These are phyloP conservation scores for Promerops cafer DNA, from an alignment of 2,113 vertebrate genomes.

Conservation along the genomic window DNA sequence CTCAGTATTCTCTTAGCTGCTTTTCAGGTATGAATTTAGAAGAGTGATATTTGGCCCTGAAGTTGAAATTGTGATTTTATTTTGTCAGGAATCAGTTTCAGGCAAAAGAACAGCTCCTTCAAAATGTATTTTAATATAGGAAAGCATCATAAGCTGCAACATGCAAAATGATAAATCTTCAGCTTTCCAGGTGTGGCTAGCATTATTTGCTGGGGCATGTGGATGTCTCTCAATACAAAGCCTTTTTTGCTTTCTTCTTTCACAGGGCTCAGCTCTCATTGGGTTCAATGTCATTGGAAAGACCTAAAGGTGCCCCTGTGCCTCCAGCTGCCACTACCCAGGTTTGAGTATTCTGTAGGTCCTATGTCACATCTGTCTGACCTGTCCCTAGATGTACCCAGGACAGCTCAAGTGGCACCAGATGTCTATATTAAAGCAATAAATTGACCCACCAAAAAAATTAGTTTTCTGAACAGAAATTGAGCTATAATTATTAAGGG, in stretches of 20 bases:
- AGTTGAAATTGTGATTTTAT: not conserved
- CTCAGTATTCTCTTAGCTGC: not conserved
- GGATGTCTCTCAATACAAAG: not conserved
- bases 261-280: not conserved
- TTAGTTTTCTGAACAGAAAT: not conserved
- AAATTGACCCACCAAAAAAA: not conserved
- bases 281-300: not conserved
- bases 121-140: not conserved
- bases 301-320: not conserved
- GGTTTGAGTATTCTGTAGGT: not conserved
- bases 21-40: not conserved
- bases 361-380: not conserved
- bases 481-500: not conserved
- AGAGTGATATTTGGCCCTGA: not conserved
- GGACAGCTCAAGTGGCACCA: not conserved
- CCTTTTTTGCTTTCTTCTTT: not conserved
- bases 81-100: not conserved
- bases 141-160: not conserved
- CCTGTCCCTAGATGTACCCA: not conserved
- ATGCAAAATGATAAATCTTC: not conserved
- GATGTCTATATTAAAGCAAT: not conserved
- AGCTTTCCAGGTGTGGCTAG: not conserved
- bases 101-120: not conserved
- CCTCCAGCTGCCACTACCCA: not conserved
- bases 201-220: not conserved